Conservation (phyloP, 2,797 vertebrate genomes). For the Ctenosaura bakeri region DNA sequence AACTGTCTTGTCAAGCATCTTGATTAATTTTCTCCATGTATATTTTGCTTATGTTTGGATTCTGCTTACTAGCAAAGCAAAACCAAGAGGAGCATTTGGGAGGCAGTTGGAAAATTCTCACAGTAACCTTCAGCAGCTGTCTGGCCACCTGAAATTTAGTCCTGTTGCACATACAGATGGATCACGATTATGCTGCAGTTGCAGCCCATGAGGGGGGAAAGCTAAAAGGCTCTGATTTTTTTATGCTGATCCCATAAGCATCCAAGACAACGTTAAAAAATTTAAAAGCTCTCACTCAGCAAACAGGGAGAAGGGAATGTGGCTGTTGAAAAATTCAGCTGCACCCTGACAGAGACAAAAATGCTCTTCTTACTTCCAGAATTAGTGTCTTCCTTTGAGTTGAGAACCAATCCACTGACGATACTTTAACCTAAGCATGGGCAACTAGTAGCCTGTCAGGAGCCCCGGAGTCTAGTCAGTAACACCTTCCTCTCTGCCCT, state of each 20-base stretch:
- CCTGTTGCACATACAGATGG: not conserved
- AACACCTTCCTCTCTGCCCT: not conserved
- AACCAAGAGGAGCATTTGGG: not conserved
- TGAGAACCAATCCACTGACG: not conserved
- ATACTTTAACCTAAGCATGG: not conserved
- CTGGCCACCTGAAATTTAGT: not conserved
- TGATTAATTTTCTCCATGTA: not conserved
- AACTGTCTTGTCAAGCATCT: not conserved
- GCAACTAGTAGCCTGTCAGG: too few species aligned
- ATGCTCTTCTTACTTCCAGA: too few species aligned
- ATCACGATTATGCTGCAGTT: not conserved
- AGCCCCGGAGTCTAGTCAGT: not conserved
- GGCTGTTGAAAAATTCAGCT: not conserved
- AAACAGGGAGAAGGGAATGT: not conserved
- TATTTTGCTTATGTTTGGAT: not conserved
- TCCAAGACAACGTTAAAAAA: not conserved
- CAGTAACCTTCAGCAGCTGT: not conserved
- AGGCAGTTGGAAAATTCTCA: not conserved
- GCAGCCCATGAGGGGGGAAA: not conserved
- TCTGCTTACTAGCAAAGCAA: not conserved
- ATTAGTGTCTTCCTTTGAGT: not conserved
- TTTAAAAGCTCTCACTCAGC: not conserved
- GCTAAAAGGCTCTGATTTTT: not conserved
- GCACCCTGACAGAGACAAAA: not conserved
- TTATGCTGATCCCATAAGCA: not conserved